Evolutionary conservation across 2,888 invertebrate species (phyloP), one percentile per base, ranked within the genome.

Genomic region (Hesperia comma): DNA sequence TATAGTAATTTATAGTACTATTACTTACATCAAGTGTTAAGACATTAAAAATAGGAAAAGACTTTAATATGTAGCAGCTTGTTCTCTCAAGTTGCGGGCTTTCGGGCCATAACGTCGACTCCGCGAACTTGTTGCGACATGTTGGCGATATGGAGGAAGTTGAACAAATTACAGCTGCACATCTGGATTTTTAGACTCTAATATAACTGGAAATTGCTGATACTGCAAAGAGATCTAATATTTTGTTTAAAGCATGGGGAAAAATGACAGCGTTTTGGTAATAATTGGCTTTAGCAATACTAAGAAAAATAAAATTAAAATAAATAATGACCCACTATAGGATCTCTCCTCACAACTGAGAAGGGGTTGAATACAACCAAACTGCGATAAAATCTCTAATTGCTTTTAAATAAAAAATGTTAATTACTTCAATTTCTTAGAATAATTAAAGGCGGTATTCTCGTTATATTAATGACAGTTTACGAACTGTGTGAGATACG

Each of bases 121-220:
- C 46, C 26, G 33, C 43, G 32, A 55, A 43, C 46, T 56, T 56
- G 43, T 53, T 14, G 55, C 63, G 46, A 43, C 63, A 63, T 55
- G 63, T 63, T 62, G 62, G 54, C 62, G 41, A 46, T 62, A 62
- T 55, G 62, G 43, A 43, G 33, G 32, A 62, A 62, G 43, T 62
- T 62, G 33, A 19, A 46, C 62, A 43, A 62, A 55, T 62, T 62
- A 55, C 32, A 19, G 49, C 49, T 49, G 8, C 17, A 49, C 19
- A 49, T 49, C 49, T 15, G 49, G 49, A 7, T 49, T 19, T 49
- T 2, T 49, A 49, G 19, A 19, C 33, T 8, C 15, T 4, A 32
- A 32, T 55, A 55, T 55, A 26, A 55, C 32, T 32, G 53, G 26
- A 54, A 8, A 14, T 26, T 32, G 15, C 46, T 46, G 19, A 19